These are phyloP conservation scores for Procambarus clarkii DNA, from an alignment of 1,140 invertebrate genomes.

Conservation along the genomic window DNA sequence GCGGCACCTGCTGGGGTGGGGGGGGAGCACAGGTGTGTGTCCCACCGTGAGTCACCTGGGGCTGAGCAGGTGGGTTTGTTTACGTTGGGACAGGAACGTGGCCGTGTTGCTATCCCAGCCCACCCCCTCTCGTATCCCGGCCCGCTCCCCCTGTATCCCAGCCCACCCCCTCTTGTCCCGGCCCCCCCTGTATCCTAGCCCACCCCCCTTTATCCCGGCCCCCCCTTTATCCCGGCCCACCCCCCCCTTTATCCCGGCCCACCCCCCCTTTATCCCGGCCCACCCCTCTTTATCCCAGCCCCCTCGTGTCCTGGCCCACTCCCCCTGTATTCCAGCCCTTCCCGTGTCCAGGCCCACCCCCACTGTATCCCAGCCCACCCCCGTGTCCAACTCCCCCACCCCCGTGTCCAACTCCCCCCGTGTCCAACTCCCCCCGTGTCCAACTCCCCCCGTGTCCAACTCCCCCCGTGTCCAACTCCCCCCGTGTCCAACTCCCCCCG, in stretches of 20 bases:
- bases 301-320: too few species aligned
- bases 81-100: background rate
- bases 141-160: background rate
- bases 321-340: too few species aligned
- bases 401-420: background rate
- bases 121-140: too few species aligned
- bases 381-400: background rate
- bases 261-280: too few species aligned
- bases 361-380: background rate
- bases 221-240: too few species aligned
- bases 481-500: background rate
- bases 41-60: background rate
- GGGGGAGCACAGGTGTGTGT: background rate
- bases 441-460: background rate
- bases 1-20: background rate
- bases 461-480: background rate
- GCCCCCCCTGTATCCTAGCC: background rate
- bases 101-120: background rate
- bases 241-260: too few species aligned
- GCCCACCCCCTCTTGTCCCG: too few species aligned
- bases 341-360: background rate
- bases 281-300: too few species aligned
- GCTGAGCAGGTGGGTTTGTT: constrained; percentile 7
- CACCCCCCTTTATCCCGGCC: background rate
- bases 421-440: background rate